Evolutionary conservation across 2,888 invertebrate species (phyloP).

Genomic region (Muschampia staudingeri): DNA sequence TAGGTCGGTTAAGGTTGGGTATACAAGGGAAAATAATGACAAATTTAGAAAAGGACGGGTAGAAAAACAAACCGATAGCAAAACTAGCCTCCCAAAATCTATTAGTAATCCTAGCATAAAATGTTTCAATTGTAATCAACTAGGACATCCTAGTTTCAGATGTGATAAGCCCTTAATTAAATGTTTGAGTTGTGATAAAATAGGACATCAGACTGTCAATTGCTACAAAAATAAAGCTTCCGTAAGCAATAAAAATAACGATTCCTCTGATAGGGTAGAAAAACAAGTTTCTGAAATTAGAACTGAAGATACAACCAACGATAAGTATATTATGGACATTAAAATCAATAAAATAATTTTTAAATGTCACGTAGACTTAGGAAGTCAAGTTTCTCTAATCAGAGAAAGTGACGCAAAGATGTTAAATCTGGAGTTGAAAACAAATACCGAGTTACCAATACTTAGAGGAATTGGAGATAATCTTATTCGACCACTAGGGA

Average conservation of each 20-base stretch:
- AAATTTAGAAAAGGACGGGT: background rate
- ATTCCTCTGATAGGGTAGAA: background rate
- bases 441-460: conserved; percentile 6
- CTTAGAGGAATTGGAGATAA: conserved; percentile 65
- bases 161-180: conserved; percentile 20
- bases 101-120: conserved; percentile 18
- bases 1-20: background rate
- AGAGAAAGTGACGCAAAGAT: conserved; percentile 34
- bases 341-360: conserved; percentile 34
- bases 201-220: conserved; percentile 15
- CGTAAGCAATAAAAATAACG: background rate
- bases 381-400: conserved; percentile 49
- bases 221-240: conserved; percentile 19
- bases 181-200: conserved; percentile 12
- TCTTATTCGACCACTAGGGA: conserved; percentile 57
- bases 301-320: conserved; percentile 17
- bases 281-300: conserved; percentile 30
- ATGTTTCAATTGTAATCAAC: conserved; percentile 31
- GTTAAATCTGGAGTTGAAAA: conserved; percentile 19
- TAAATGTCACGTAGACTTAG: conserved; percentile 50
- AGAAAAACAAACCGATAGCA: background rate
- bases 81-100: background rate
- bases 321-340: conserved; percentile 47
- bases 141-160: conserved; percentile 30
- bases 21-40: background rate